Conservation (phyloP, 2,888 invertebrate genomes). For the Exephanes ischioxanthus region DNA sequence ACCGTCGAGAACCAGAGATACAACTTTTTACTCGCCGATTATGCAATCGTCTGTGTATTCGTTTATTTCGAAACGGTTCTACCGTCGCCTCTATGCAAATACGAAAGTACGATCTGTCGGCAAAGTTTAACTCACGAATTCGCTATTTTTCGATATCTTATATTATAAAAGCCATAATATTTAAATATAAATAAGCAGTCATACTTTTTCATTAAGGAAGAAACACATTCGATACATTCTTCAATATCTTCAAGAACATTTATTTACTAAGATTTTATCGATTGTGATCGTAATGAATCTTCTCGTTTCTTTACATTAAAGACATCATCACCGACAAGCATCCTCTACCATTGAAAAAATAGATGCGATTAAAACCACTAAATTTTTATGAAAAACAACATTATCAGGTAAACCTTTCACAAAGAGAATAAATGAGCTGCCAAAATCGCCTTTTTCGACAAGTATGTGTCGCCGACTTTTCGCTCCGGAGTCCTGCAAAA, state of each 20-base stretch:
- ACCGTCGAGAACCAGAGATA: not conserved
- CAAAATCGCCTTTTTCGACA: constrained; percentile 19
- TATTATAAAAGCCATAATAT: no score
- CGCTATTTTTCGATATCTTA: no score
- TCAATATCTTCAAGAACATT: no score
- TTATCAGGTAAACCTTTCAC: not conserved
- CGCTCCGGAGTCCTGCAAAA: not conserved
- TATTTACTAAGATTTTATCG: no score
- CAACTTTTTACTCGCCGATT: constrained; percentile 5
- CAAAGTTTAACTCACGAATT: not conserved
- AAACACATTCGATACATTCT: no score
- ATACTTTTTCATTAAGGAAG: no score
- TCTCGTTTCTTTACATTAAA: not conserved
- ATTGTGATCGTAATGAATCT: no score
- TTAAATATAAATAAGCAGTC: no score
- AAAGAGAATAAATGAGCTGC: not conserved
- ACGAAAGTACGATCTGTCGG: not conserved
- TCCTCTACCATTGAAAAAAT: not conserved
- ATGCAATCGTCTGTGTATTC: not conserved
- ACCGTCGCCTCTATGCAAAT: not conserved
- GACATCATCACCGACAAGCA: not conserved
- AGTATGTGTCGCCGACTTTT: constrained; percentile 36
- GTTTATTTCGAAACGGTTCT: not conserved
- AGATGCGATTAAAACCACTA: not conserved
- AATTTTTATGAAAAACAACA: not conserved